Percentiles rank a stretch among this genome's conserved stretches.
Evolutionary conservation across 2,797 vertebrate genomes (phyloP).

Genomic region (Rhynchotus rufescens): DNA sequence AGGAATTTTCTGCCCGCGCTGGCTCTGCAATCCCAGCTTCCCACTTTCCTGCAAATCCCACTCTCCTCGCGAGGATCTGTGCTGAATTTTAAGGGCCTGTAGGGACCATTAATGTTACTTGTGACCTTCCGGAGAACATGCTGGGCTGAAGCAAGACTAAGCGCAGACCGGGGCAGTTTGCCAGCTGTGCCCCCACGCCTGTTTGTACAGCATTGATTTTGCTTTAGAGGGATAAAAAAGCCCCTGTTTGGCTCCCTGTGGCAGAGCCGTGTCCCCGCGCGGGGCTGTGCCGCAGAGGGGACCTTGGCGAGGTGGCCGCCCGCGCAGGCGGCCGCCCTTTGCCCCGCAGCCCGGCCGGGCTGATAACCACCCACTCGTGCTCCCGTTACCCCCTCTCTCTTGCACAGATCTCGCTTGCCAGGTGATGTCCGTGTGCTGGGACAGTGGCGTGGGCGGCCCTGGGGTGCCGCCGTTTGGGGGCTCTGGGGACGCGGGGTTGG

Average conservation of each 20-base stretch:
- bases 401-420: not conserved
- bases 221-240: not conserved
- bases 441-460: not conserved
- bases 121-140: not conserved
- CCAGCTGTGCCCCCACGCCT: not conserved
- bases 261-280: no score
- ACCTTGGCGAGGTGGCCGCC: not conserved
- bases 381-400: accelerated
- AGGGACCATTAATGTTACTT: not conserved
- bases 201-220: not conserved
- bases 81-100: not conserved
- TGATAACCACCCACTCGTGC: not conserved
- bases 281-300: not conserved
- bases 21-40: not conserved
- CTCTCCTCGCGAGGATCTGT: not conserved
- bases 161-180: not conserved
- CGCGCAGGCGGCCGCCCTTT: not conserved
- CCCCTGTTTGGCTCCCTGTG: not conserved
- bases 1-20: not conserved
- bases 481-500: not conserved
- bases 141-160: not conserved
- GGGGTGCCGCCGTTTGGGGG: not conserved
- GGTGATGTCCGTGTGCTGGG: not conserved
- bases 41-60: not conserved
- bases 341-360: not conserved